Base-by-base conservation (phyloP, 2,113 vertebrate genomes). In the Poeciliopsis retropinna region DNA sequence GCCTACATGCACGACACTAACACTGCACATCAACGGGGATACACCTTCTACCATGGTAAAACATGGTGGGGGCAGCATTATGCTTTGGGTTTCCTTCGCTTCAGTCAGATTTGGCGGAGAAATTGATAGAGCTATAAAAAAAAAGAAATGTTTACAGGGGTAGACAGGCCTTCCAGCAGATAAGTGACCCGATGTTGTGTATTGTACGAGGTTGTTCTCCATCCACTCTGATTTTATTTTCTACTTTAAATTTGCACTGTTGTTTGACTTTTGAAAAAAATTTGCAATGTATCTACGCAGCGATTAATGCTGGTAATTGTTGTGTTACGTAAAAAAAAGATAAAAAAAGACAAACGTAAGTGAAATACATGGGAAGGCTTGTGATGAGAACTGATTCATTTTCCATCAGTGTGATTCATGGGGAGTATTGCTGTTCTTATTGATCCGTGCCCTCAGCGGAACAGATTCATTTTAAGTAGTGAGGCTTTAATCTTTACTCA, bases 401-500 rank as follows among this genome's bases (percentile, higher is more conserved):
- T 57, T 22, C 22, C 5, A n/a, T n/a, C 25, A n/a, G 10, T 57
- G 22, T 57, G 51, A 57, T 57, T 57, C 25, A n/a, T n/a, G 51
- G 19, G 51, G 22, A 54, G 25, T 10, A 67, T 12, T 73, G n/a
- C 28, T 66, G 65, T 67, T 75, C 6, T 37, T 79, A 61, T 13
- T 75, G 62, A 67, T 60, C 64, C 27, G 41, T 51, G 80, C 27
- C 28, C 9, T 73, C n/a, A 73, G 19, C 32, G 62, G n/a, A 71
- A 71, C 22, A 4, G 44, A 47, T 47, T 47, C 1, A 19, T 47
- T 47, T 47, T 57, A n/a, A 57, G 3, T 25, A 25, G 22, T 25
- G 22, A 57, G 51, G 25, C 22, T 25, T 7, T 10, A 25, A 57
- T 76, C 13, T 67, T 25, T 9, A 7, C 31, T 13, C 13, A 60